Evolutionary conservation across 1,140 invertebrate genomes (phyloP).

Genomic region (Calycopis cecrops): DNA sequence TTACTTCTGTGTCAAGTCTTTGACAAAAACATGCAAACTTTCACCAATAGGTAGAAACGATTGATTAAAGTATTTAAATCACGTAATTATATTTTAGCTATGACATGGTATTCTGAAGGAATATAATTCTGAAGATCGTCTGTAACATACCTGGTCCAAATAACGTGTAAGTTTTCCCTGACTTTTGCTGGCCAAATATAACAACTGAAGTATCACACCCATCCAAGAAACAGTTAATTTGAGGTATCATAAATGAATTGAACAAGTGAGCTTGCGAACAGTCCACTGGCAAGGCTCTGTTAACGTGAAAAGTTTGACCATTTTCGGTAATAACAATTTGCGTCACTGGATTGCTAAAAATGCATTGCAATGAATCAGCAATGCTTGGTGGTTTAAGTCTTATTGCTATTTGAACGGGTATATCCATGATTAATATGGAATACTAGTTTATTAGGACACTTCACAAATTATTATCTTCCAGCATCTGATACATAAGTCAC

Average conservation of each 20-base stretch:
- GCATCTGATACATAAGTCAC: no score
- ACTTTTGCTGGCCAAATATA: slow-evolving; percentile 85
- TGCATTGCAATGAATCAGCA: slow-evolving; percentile 69
- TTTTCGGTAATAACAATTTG: slow-evolving; percentile 76
- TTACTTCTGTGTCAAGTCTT: no score
- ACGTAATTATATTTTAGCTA: slow-evolving; percentile 2
- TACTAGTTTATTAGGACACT: no score
- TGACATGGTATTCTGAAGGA: neutral
- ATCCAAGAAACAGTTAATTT: slow-evolving; percentile 79
- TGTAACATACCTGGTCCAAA: slow-evolving; percentile 79
- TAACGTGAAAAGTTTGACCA: slow-evolving; percentile 76
- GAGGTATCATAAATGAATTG: slow-evolving; percentile 64
- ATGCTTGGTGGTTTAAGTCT: slow-evolving; percentile 71
- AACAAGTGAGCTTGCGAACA: slow-evolving; percentile 68
- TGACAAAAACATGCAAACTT: no score
- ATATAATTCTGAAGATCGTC: no score
- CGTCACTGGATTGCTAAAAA: slow-evolving; percentile 72
- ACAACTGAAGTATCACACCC: slow-evolving; percentile 85
- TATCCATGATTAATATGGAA: slow-evolving; percentile 63
- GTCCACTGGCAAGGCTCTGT: slow-evolving; percentile 77
- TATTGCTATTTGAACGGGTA: slow-evolving; percentile 78
- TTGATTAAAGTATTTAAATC: no score
- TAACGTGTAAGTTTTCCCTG: slow-evolving; percentile 87
- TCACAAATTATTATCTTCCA: no score
- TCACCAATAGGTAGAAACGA: no score